Conservation (phyloP, 2,888 invertebrate species). For the Drosophila merina region DNA sequence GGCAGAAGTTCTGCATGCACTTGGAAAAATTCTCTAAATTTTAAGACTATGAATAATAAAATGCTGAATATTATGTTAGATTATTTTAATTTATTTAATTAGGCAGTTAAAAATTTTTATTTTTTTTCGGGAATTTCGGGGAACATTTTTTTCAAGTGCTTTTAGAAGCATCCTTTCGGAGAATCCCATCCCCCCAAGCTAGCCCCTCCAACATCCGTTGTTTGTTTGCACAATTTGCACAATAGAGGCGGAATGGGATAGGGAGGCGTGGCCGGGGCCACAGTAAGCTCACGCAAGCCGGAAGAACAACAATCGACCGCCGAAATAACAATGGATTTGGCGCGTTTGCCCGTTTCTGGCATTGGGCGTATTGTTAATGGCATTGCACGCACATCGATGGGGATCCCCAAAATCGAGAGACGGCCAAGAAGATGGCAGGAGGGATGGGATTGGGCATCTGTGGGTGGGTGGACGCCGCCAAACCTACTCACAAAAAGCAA, state of each 20-base stretch:
- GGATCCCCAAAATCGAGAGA: constrained; percentile 10
- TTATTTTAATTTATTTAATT: neutral
- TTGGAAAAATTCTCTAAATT: too few relatives aligned
- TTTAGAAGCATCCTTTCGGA: constrained; percentile 46
- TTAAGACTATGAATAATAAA: too few relatives aligned
- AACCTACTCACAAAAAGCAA: constrained; percentile 52
- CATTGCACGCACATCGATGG: constrained; percentile 60
- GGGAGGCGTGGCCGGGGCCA: constrained; percentile 32
- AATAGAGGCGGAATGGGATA: constrained; percentile 19
- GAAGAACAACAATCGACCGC: constrained; percentile 79
- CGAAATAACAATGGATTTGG: constrained; percentile 79
- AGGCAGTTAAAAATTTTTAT: neutral
- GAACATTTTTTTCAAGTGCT: constrained; percentile 8
- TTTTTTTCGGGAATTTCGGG: neutral
- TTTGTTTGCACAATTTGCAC: constrained; percentile 76
- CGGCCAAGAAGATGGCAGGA: constrained; percentile 1
- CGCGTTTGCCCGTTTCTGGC: constrained; percentile 77
- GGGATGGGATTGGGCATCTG: neutral
- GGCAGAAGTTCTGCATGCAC: constrained; percentile 66
- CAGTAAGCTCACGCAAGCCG: constrained; percentile 78
- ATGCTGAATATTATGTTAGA: too few relatives aligned
- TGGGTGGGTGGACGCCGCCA: neutral
- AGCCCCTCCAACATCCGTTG: constrained; percentile 40
- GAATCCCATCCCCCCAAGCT: constrained; percentile 10
- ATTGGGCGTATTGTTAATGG: constrained; percentile 79